Evolutionary conservation across 2,888 invertebrate species (phyloP), one percentile per base, ranked within the genome.

Genomic region (Drosophila lutescens): DNA sequence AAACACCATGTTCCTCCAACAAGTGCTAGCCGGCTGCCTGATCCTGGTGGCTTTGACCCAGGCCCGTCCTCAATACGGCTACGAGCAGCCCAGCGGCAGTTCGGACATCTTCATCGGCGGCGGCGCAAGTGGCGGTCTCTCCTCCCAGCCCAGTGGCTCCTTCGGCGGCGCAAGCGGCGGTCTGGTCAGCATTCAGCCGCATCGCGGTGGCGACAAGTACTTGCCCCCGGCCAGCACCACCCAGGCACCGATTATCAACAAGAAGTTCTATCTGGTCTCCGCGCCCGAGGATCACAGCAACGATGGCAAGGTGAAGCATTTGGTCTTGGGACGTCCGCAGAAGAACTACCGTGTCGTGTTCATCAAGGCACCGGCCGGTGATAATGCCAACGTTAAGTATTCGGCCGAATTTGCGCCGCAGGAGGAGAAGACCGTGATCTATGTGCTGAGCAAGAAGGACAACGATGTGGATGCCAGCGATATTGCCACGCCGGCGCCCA

Each of bases 371-470:
- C 92, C 92, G 4, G 76, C 78, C 13, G 73, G 88, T 4, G 84
- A 89, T 0, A 85, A 80, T 65, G 84, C 77, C 51, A 90, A 90
- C 15, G 81, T 90, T 0, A 89, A 89, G 44, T 88, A 91, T 10
- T 89, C 91, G 4, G 92, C 91, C 13, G 91, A 91, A 66, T 89
- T 89, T 66, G 91, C 91, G 7, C 91, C 91, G 57, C 89, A 89
- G 70, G 91, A 92, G 73, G 92, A 92, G 80, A 92, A 92, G 87
- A 92, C 92, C 6, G 91, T 92, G 67, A 92, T 92, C 67, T 92
- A 92, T 79, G 92, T 92, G 32, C 83, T 92, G 58, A 90, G 88
- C 79, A 91, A 92, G 75, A 92, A 92, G 83, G 89, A 89, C 10
- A 79, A 89, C 4, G 91, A 90, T 63, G 49, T 92, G 73, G 79